These are phyloP conservation scores for Drosophila sucinea DNA, from an alignment of 1,140 invertebrate species.

Conservation along the genomic window DNA sequence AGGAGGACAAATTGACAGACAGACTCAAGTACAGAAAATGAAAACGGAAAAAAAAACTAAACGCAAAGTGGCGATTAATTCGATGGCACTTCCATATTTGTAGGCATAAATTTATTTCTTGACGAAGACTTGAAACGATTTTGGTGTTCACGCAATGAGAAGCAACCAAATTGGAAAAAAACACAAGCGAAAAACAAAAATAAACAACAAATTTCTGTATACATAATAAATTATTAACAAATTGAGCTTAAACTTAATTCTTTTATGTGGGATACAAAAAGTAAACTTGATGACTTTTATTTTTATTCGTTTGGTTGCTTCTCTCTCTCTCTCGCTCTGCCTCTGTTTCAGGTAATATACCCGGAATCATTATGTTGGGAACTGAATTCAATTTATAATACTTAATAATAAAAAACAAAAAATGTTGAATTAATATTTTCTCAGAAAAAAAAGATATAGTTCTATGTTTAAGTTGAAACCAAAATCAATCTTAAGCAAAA, in stretches of 20 bases:
- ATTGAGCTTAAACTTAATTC: slow-evolving; percentile 44
- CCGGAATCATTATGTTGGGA: not conserved
- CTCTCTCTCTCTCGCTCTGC: not conserved
- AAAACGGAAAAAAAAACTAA: slow-evolving; percentile 50
- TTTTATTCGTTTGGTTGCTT: slow-evolving; percentile 5
- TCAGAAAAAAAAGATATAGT: not conserved
- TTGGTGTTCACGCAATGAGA: slow-evolving; percentile 34
- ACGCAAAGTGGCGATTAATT: slow-evolving; percentile 75
- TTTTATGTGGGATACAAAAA: slow-evolving; percentile 33
- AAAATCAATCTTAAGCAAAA: not conserved
- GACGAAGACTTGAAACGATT: slow-evolving; percentile 42
- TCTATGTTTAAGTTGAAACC: not conserved
- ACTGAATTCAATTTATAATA: not conserved
- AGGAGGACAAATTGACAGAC: slow-evolving; percentile 1
- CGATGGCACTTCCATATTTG: slow-evolving; percentile 77
- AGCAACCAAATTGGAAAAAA: slow-evolving; percentile 32
- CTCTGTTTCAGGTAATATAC: not conserved
- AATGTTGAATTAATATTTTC: not conserved
- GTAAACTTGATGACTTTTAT: slow-evolving; percentile 7
- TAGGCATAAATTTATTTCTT: slow-evolving; percentile 66
- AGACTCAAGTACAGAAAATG: slow-evolving; percentile 40
- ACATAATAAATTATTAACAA: slow-evolving; percentile 66
- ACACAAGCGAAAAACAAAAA: slow-evolving; percentile 29
- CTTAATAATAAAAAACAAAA: not conserved
- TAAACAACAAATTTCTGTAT: not conserved